Evolutionary conservation across 2,113 vertebrate species (phyloP), one percentile per base, ranked within the genome.

Genomic region (Indicator maculatus): DNA sequence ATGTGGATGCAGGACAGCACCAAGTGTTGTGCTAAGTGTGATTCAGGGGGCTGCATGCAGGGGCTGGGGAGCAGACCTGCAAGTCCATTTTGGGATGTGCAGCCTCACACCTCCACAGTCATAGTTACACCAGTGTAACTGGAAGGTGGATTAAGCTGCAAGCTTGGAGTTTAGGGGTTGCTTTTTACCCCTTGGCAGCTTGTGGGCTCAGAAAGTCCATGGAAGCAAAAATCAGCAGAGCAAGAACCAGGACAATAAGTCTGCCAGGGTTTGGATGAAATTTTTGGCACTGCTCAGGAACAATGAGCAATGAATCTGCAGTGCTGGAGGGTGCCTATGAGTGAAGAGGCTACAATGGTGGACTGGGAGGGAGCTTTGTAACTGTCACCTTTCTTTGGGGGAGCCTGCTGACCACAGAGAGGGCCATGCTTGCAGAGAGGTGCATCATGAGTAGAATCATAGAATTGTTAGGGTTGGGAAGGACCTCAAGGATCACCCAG

Each of bases 1-100:
- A 4, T 4, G 8, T 5, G 39, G 45, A 3, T 36, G 47, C 30
- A 36, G 16, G 2, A 1, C 2, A 8, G 18, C 8, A 12, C 36
- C 14, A 20, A 63, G 59, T 26, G 21, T 9, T 2, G 0, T 4
- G 41, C 27, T 24, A 10, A 55, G 23, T 5, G 2, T 0, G 1
- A 6, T 16, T 20, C 58, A 47, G 31, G 52, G 33, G 1, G n/a
- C 39, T 63, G 41, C 1, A 21, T 12, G 21, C 58, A 16, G 82
- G 26, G 27, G 5, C 50, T 50, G 31, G 26, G 66, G 18, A 44
- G 12, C 58, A 3, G 33, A 5, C 7, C 12, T 16, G 11, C 1
- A 0, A 24, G 27, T 58, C 45, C 38, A 3, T 5, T 2, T 45
- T 13, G 76, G 69, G 36, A 24, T 9, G 36, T 55, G 21, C 52